Evolutionary conservation across 1,140 invertebrate species (phyloP).

Genomic region (Heliconius hewitsoni): DNA sequence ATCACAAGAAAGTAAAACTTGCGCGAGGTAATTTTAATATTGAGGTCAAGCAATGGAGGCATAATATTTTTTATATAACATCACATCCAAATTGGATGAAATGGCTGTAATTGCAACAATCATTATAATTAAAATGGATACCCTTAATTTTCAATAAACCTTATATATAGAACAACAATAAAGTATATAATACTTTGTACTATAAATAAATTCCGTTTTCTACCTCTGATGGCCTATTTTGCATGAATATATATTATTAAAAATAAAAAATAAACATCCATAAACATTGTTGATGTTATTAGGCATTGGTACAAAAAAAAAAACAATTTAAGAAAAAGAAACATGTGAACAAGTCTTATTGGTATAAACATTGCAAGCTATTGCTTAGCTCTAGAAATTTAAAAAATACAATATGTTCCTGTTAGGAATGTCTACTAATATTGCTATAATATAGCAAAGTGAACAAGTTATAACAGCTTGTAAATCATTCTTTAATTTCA

Average conservation of each 20-base stretch:
- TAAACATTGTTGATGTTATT: background rate
- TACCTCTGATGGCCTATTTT: background rate
- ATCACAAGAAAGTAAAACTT: slow-evolving; percentile 12
- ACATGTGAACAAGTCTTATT: background rate
- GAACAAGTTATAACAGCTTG: background rate
- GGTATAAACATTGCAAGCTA: background rate
- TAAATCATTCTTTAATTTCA: background rate
- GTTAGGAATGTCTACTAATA: background rate
- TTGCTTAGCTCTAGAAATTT: background rate
- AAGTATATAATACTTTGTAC: slow-evolving; percentile 22
- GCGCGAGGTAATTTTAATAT: slow-evolving; percentile 14
- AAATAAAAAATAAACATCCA: background rate
- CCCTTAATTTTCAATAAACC: background rate
- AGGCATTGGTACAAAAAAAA: background rate
- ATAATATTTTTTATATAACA: background rate
- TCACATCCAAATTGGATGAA: background rate
- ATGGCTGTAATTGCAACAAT: background rate
- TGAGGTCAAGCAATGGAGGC: slow-evolving; percentile 1
- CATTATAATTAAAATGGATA: background rate
- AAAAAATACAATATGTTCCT: background rate
- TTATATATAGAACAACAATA: slow-evolving; percentile 5
- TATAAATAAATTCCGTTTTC: slow-evolving; percentile 4
- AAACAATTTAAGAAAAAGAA: no score
- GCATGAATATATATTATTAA: background rate
- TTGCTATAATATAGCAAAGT: background rate